These are phyloP conservation scores for Typhlichthys subterraneus DNA, from an alignment of 2,797 vertebrate species.

Conservation along the genomic window DNA sequence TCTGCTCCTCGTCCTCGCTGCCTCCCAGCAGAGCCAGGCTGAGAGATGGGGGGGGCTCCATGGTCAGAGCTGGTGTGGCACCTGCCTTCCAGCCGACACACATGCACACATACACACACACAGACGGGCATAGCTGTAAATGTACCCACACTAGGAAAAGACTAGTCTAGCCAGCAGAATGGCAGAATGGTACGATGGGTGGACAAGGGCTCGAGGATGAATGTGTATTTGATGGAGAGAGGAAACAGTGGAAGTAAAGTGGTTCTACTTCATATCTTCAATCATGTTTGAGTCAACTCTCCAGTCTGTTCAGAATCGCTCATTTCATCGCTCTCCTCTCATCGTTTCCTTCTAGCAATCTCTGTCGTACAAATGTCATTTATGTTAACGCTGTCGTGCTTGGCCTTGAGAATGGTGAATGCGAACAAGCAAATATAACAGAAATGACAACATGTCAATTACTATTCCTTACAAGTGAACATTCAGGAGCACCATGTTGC, in stretches of 20 bases:
- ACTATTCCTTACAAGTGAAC: no score
- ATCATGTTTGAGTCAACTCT: constrained; percentile 65
- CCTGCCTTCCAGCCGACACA: constrained; percentile 39
- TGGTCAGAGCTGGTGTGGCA: constrained; percentile 40
- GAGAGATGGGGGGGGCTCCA: constrained; percentile 72
- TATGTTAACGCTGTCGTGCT: constrained; percentile 47
- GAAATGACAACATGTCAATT: no score
- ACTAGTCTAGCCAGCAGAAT: constrained; percentile 4
- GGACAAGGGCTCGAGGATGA: not conserved
- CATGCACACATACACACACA: constrained; percentile 24
- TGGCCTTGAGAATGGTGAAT: constrained; percentile 38
- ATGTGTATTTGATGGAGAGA: constrained; percentile 32
- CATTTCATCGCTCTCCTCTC: constrained; percentile 26
- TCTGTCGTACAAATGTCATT: constrained; percentile 63
- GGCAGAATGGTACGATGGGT: not conserved
- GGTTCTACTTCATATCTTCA: constrained; percentile 55
- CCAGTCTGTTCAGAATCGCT: constrained; percentile 38
- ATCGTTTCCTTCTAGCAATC: constrained; percentile 61
- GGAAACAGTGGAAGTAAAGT: constrained; percentile 52
- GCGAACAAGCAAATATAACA: no score
- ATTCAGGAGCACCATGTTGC: no score
- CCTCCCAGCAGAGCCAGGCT: constrained; percentile 79
- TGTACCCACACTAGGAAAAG: not conserved
- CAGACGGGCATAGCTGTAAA: constrained; percentile 26
- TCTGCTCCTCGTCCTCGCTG: constrained; percentile 77